phyloP scores from a whole-genome alignment of 2,888 invertebrate genomes.

The Pecten maximus region DNA sequence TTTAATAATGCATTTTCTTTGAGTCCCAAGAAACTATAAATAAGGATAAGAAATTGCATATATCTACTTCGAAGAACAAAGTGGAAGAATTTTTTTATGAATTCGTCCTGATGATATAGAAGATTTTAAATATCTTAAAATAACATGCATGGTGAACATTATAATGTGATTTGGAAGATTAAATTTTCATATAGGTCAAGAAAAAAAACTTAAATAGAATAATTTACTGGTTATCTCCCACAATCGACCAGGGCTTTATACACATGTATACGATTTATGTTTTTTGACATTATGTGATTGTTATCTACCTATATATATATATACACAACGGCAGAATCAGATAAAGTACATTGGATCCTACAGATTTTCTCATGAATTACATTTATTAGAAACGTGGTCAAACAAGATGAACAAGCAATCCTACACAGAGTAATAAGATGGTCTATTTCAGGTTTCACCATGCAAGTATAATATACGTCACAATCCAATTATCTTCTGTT shows the following conservation, averaged over 20 bases:
- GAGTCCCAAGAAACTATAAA: too few species aligned
- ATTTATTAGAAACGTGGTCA: not conserved
- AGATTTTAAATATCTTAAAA: too few species aligned
- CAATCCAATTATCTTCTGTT: slow-evolving; percentile 4
- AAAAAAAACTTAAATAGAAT: too few species aligned
- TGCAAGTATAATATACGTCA: not conserved
- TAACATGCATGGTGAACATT: too few species aligned
- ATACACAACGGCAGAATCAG: not conserved
- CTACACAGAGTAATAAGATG: not conserved
- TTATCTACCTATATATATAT: not conserved
- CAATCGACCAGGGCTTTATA: too few species aligned
- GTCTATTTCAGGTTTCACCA: not conserved
- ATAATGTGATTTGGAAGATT: not conserved
- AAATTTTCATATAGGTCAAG: not conserved
- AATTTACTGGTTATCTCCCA: too few species aligned
- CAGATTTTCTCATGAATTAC: not conserved
- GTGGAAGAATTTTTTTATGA: too few species aligned
- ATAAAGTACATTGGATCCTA: not conserved
- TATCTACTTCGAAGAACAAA: too few species aligned
- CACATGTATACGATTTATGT: too few species aligned
- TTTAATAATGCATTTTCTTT: too few species aligned
- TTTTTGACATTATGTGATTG: not conserved
- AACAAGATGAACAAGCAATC: not conserved
- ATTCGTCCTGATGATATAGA: too few species aligned
- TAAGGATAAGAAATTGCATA: too few species aligned